Conservation (phyloP, 2,888 invertebrate species). For the Nasonovia ribisnigri region DNA sequence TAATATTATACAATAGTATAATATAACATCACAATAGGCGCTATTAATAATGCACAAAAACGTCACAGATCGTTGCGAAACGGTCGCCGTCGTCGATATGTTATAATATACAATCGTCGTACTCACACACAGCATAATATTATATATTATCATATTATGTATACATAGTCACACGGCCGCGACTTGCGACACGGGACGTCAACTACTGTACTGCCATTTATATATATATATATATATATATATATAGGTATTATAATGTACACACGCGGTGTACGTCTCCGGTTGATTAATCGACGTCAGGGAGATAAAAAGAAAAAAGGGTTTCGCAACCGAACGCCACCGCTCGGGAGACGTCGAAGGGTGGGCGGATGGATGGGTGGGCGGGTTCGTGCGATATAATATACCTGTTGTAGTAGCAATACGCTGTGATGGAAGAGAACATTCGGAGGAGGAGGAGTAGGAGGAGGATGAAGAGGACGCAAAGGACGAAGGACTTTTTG, state of each 20-base stretch:
- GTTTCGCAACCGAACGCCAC: slow-evolving; percentile 36
- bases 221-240: not conserved
- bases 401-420: not conserved
- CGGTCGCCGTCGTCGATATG: not conserved
- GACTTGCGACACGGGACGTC: slow-evolving; percentile 35
- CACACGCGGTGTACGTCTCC: slow-evolving; percentile 17
- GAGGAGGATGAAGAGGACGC: not conserved
- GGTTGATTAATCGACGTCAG: slow-evolving; percentile 58
- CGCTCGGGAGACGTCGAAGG: not conserved
- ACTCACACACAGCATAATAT: not conserved
- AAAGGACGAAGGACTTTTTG: slow-evolving; percentile 24
- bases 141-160: not conserved
- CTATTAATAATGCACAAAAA: not conserved
- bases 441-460: not conserved
- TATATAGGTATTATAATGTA: not conserved
- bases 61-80: not conserved
- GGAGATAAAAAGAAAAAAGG: not conserved
- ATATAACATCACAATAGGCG: not conserved
- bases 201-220: not conserved
- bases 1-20: too few relatives aligned
- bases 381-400: not conserved
- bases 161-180: not conserved
- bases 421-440: not conserved
- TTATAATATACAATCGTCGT: not conserved
- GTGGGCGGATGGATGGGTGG: not conserved